Base-by-base conservation (phyloP, 2,888 invertebrate genomes). In the Didymodactylos carnosus region DNA sequence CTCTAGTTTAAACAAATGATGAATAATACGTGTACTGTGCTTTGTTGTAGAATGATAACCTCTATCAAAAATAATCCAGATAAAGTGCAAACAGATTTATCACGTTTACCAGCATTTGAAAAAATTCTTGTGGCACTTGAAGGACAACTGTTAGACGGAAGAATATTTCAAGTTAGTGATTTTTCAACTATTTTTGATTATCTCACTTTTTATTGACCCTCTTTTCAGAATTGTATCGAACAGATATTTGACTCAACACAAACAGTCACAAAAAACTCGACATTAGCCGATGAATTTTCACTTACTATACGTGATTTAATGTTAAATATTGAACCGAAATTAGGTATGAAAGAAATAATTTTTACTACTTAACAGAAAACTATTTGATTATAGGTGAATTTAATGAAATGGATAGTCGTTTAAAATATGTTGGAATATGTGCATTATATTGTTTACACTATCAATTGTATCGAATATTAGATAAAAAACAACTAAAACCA, bases 401-500 rank as follows among this genome's bases (percentile, higher is more conserved):
- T 3, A 79, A 80, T 75, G 82, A 83, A 76, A 78, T 79, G 72
- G 80, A 83, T 76, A 81, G 83, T 75, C 77, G 83, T 23, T 77
- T 78, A 70, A 80, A 80, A 76, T 80, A 81, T 78, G 81, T 84
- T n/a, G 84, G 83, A 25, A 78, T 83, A 2, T 80, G 80, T 76
- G 82, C 80, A 8, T 77, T 85, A 41, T 84, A 81, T 76, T 79
- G 83, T 13, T 80, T 85, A 6, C 82, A 85, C 77, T 82, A 81
- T 78, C 80, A 82, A 72, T 78, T 85, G 72, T 92, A 91, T 84
- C 89, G 91, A 70, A 86, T 87, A 78, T 86, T 87, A 78, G 91
- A 92, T 81, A 89, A 88, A 80, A 91, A 90, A 82, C 82, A 88
- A 69, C 87, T 90, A 72, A 89, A 88, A 82, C 85, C 87, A 72